Conservation (phyloP, 2,113 vertebrate genomes). For the Ceratotherium simum region DNA sequence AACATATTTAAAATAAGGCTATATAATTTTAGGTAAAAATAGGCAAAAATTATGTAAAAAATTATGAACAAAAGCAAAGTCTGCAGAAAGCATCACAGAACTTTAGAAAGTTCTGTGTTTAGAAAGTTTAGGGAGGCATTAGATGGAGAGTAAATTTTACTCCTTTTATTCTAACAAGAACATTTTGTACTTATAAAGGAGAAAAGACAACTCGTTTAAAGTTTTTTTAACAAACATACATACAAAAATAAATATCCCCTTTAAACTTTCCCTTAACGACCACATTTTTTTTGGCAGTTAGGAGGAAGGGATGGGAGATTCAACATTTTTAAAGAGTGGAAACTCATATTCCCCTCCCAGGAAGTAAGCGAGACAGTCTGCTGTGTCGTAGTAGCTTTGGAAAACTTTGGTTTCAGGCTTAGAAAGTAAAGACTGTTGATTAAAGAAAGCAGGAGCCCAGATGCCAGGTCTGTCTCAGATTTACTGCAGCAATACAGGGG, state of each 20-base stretch:
- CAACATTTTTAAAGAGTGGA: background rate
- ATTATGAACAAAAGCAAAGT: background rate
- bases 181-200: background rate
- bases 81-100: background rate
- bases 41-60: constrained; percentile 12
- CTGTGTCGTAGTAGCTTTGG: background rate
- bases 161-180: background rate
- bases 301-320: no score
- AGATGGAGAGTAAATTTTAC: constrained; percentile 12
- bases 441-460: background rate
- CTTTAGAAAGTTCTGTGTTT: background rate
- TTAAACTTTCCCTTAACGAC: background rate
- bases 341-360: background rate
- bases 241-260: background rate
- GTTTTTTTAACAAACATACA: background rate
- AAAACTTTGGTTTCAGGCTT: background rate
- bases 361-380: background rate
- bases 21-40: background rate
- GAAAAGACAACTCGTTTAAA: background rate
- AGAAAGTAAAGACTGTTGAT: background rate
- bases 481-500: background rate
- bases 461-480: background rate
- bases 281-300: background rate
- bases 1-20: background rate
- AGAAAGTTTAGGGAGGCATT: background rate